A percentile compares a stretch with the other conserved stretches of the same genome.
Evolutionary conservation across 2,113 vertebrate species (phyloP).

Genomic region (Tragelaphus strepsiceros): DNA sequence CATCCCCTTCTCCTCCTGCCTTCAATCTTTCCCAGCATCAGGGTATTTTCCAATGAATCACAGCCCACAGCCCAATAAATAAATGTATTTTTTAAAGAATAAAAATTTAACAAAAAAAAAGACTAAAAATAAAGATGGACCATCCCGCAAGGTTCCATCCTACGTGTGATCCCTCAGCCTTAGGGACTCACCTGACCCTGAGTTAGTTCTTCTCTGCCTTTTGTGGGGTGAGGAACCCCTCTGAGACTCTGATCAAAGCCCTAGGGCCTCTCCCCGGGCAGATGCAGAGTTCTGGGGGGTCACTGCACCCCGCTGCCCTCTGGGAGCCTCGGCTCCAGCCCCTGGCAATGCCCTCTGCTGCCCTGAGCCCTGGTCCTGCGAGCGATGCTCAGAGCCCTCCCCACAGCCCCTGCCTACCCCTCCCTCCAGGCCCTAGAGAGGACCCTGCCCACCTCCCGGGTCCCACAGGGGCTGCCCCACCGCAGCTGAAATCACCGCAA

Average conservation of each 20-base stretch:
- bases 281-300: not conserved
- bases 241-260: not conserved
- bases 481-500: not conserved
- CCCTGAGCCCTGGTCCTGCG: not conserved
- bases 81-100: not conserved
- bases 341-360: not conserved
- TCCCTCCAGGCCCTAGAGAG: not conserved
- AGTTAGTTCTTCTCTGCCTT: not conserved
- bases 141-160: not conserved
- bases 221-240: not conserved
- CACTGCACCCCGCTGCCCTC: not conserved
- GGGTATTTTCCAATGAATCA: not conserved
- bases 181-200: not conserved
- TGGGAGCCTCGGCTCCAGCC: not conserved
- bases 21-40: not conserved
- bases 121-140: not conserved
- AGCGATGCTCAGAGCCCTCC: not conserved
- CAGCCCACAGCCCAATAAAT: not conserved
- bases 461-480: not conserved
- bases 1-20: rapidly evolving
- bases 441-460: not conserved
- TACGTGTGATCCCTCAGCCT: not conserved
- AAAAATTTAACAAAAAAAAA: not conserved
- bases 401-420: not conserved
- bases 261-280: not conserved